phyloP scores from a whole-genome alignment of 2,888 invertebrate species.

The Phrixothrix hirtus region DNA sequence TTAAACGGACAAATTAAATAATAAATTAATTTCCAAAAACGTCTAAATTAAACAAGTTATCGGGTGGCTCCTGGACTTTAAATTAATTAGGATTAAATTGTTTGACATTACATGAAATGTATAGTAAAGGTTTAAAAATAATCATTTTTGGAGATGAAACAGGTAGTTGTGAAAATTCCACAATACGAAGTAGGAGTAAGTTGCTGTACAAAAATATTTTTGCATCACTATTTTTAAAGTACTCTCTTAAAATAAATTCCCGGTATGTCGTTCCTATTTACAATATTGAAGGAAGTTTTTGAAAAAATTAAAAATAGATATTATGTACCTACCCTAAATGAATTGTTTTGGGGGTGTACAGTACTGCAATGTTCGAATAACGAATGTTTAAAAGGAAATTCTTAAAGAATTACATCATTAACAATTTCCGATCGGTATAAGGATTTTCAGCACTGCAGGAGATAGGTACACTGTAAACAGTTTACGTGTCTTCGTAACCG shows the following conservation, averaged over 20 bases:
- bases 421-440: constrained; percentile 14
- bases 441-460: too few species aligned
- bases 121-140: too few species aligned
- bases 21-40: too few species aligned
- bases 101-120: too few species aligned
- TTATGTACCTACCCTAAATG: constrained; percentile 17
- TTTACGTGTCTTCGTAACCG: constrained; percentile 19
- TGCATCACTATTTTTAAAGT: constrained; percentile 10
- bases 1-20: too few species aligned
- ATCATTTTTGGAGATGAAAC: too few species aligned
- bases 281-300: not conserved
- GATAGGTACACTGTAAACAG: constrained; percentile 15
- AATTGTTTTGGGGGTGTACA: constrained; percentile 6
- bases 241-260: constrained; percentile 11
- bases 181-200: too few species aligned
- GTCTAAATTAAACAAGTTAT: too few species aligned
- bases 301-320: not conserved
- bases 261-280: constrained; percentile 1
- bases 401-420: constrained; percentile 24
- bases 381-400: constrained; percentile 11
- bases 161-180: too few species aligned
- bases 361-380: constrained; percentile 11
- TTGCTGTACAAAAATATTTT: constrained; percentile 11
- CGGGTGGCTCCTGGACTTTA: too few species aligned
- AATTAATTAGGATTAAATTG: too few species aligned